Evolutionary conservation across 2,113 vertebrate species (phyloP).

Genomic region (Archocentrus centrarchus): DNA sequence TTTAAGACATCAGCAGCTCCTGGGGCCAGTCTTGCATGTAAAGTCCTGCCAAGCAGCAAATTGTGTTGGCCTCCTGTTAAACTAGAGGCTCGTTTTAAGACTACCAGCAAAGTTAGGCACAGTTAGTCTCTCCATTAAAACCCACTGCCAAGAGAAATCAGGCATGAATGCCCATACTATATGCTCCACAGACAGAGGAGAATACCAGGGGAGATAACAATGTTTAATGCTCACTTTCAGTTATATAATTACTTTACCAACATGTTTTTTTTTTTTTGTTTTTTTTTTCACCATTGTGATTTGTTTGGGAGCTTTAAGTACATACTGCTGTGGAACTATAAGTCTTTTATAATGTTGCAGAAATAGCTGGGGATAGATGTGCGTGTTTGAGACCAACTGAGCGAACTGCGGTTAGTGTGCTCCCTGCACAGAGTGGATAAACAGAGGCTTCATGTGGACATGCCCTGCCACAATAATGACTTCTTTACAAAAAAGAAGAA

Average conservation of each 20-base stretch:
- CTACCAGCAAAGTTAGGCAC: slow-evolving; percentile 12
- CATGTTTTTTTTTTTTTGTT: slow-evolving; percentile 17
- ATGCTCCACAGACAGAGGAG: slow-evolving; percentile 9
- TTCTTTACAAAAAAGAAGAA: slow-evolving; percentile 52
- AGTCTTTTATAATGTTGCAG: slow-evolving; percentile 26
- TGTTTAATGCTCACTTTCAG: background rate
- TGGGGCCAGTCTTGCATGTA: background rate
- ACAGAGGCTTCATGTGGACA: slow-evolving; percentile 70
- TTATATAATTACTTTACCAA: slow-evolving; percentile 40
- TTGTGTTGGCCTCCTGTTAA: background rate
- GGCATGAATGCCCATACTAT: background rate
- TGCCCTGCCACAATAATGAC: slow-evolving; percentile 67
- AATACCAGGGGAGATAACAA: slow-evolving; percentile 4
- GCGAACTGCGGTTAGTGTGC: slow-evolving; percentile 42
- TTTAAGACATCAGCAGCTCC: background rate
- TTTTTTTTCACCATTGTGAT: background rate
- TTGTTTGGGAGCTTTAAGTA: slow-evolving; percentile 29
- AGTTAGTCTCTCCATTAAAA: slow-evolving; percentile 1
- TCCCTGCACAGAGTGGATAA: slow-evolving; percentile 52
- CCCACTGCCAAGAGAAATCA: slow-evolving; percentile 20
- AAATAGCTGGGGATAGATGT: slow-evolving; percentile 47
- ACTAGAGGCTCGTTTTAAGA: slow-evolving; percentile 12
- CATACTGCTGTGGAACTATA: background rate
- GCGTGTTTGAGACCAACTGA: slow-evolving; percentile 39
- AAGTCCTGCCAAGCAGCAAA: slow-evolving; percentile 10